Conservation (phyloP, 2,888 invertebrate genomes). For the Drosophila mulleri region DNA sequence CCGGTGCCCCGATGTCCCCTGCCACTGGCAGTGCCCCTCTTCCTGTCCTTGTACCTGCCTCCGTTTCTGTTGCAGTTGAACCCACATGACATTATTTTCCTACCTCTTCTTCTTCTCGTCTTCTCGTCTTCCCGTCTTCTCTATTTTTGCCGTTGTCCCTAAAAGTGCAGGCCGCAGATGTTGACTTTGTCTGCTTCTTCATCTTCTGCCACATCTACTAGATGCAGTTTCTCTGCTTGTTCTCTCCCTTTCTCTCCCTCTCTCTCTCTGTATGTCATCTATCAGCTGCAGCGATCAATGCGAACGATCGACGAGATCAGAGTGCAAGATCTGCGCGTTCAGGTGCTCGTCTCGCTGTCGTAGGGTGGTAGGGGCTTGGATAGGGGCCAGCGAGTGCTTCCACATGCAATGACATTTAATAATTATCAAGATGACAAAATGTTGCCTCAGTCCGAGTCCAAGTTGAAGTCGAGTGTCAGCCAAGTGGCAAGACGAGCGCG, state of each 20-base stretch:
- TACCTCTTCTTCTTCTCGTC: conserved; percentile 14
- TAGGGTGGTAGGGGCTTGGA: conserved; percentile 1
- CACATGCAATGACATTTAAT: conserved; percentile 57
- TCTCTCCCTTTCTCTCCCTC: not conserved
- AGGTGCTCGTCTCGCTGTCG: conserved; percentile 30
- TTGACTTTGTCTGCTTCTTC: not conserved
- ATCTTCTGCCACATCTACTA: conserved; percentile 8
- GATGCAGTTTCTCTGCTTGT: conserved; percentile 19
- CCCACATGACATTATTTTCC: conserved; percentile 73
- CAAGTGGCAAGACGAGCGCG: conserved; percentile 20
- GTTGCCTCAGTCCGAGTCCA: conserved; percentile 36
- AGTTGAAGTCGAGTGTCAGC: not conserved
- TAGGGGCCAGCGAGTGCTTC: conserved; percentile 18
- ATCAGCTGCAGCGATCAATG: conserved; percentile 18
- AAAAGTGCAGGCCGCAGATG: conserved; percentile 10
- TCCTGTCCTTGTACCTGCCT: not conserved
- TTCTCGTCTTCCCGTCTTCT: conserved; percentile 13
- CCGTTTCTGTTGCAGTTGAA: conserved; percentile 38
- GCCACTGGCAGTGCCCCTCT: not conserved
- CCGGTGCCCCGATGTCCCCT: not conserved
- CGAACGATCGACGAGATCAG: conserved; percentile 19
- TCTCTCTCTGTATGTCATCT: conserved; percentile 6
- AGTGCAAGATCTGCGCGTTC: conserved; percentile 14
- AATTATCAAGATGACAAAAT: conserved; percentile 72
- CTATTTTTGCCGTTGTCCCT: conserved; percentile 17